Conservation (phyloP, 2,888 invertebrate genomes). For the Eupsilia transversa region DNA sequence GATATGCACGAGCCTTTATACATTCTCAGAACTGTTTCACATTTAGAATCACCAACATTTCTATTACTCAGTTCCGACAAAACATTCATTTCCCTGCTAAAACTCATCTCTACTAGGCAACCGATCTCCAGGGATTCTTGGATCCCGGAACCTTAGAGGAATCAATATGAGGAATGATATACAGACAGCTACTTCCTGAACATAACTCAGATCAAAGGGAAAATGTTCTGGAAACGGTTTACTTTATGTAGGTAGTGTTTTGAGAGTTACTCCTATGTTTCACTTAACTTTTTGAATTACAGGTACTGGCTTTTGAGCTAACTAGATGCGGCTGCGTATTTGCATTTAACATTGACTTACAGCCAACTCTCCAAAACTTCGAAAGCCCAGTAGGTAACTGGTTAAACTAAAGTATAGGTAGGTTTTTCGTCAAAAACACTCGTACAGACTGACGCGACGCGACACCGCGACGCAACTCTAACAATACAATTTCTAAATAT, state of each 20-base stretch:
- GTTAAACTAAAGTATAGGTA: neutral
- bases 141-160: slow-evolving; percentile 22
- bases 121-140: slow-evolving; percentile 11
- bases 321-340: neutral
- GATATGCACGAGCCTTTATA: too few species aligned
- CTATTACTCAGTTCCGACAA: neutral
- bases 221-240: slow-evolving; percentile 13
- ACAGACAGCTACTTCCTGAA: neutral
- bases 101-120: neutral
- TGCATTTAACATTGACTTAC: neutral
- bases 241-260: neutral
- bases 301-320: neutral
- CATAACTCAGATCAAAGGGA: slow-evolving; percentile 11
- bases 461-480: too few species aligned
- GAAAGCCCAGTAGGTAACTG: neutral
- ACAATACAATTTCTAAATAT: too few species aligned
- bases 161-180: slow-evolving; percentile 41
- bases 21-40: neutral
- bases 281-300: neutral
- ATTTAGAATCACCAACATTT: neutral
- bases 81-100: slow-evolving; percentile 13
- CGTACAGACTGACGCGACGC: too few species aligned
- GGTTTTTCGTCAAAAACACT: neutral
- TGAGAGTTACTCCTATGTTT: neutral
- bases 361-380: neutral